Conservation (phyloP, 2,797 vertebrate species). For the Sebastolobus altivelis region DNA sequence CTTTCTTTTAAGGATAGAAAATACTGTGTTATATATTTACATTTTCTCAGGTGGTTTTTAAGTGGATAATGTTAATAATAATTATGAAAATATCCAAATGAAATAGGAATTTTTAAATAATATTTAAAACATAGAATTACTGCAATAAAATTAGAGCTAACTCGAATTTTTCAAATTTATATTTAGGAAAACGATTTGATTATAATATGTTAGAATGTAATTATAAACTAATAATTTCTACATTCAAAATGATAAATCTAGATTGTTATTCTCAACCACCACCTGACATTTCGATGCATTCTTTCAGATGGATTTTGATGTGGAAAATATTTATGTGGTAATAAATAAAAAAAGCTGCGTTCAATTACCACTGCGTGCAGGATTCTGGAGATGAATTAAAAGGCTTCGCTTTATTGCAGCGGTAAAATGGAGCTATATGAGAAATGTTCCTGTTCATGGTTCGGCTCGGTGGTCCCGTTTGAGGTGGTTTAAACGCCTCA, state of each 20-base stretch:
- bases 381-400: slow-evolving; percentile 49
- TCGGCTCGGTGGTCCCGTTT: slow-evolving; percentile 53
- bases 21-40: background rate
- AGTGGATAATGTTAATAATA: background rate
- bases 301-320: slow-evolving; percentile 23
- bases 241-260: background rate
- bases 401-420: slow-evolving; percentile 51
- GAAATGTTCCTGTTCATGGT: slow-evolving; percentile 56
- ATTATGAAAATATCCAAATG: slow-evolving; percentile 8
- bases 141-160: background rate
- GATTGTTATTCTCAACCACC: background rate
- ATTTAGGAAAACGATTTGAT: background rate
- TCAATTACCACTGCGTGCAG: slow-evolving; percentile 43
- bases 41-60: background rate
- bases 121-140: background rate
- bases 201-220: background rate
- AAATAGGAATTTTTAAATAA: background rate
- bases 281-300: background rate
- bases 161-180: background rate
- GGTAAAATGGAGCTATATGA: slow-evolving; percentile 37
- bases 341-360: slow-evolving; percentile 26
- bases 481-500: slow-evolving; percentile 58
- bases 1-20: slow-evolving; percentile 9
- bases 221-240: background rate
- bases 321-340: slow-evolving; percentile 28